Evolutionary conservation across 2,888 invertebrate genomes (phyloP), one percentile per base, ranked within the genome.

Genomic region (Apotomis capreana): DNA sequence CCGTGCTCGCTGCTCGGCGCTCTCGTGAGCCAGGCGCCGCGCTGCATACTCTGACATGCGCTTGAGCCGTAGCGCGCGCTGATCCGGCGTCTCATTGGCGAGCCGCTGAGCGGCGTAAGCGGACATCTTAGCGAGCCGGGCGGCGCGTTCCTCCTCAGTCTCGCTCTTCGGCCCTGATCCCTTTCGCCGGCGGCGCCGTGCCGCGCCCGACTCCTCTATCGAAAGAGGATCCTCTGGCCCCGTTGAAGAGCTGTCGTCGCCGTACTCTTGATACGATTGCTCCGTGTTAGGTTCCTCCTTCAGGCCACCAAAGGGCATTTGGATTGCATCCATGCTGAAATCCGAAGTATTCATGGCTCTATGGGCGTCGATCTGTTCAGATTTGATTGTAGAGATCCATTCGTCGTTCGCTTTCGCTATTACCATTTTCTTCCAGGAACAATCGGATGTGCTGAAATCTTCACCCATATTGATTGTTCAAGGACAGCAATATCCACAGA

Each of bases 381-480:
- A 69, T 85, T 88, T 89, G 58, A 88, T 81, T 54, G 82, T 84
- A 77, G 89, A 84, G 77, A 83, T 83, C 91, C 91, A 92, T 83
- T 90, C 83, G 79, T 90, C 87, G 79, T 89, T 89, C 76, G 86
- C 80, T 84, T 89, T 90, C 65, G 88, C 85, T 82, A 90, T 87
- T 81, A 90, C 89, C 84, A 91, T 83, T 89, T 92, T 92, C 82
- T 91, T 91, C 90, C 90, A 91, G 72, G 91, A 88, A 84, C 85
- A 83, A 82, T 90, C 88, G 12, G 87, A 85, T 76, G 85, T 80
- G 81, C 80, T 83, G 40, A 84, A 80, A 81, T 92, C 70, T 72
- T 76, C 91, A 92, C 86, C 92, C 92, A 92, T 93, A 91, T 84
- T 93, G 92, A 88, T 92, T 92, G 82, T 92, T 92, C 78, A 91